Percentiles rank a stretch among this genome's conserved stretches.
phyloP scores from a whole-genome alignment of 1,140 invertebrate genomes.

The Palaemon carinicauda region DNA sequence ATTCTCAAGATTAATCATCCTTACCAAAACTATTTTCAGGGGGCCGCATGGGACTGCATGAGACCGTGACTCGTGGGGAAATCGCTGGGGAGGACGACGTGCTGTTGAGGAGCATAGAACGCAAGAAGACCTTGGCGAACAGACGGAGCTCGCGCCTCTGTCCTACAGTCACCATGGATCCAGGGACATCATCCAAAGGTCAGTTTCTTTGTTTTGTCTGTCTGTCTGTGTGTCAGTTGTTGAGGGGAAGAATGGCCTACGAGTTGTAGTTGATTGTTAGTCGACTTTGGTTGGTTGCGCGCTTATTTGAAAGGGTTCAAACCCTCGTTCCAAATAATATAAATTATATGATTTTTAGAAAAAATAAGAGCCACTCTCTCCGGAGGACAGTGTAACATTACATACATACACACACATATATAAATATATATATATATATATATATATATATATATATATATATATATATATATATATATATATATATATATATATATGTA shows the following conservation, averaged over 20 bases:
- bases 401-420: no score
- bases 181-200: background rate
- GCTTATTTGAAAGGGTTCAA: no score
- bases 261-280: no score
- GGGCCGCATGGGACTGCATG: conserved; percentile 46
- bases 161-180: conserved; percentile 6
- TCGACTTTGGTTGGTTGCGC: no score
- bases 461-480: background rate
- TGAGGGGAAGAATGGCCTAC: no score
- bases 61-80: conserved; percentile 37
- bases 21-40: background rate
- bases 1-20: background rate
- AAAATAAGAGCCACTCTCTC: no score
- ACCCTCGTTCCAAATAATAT: no score
- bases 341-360: no score
- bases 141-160: background rate
- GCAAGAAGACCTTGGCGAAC: conserved; percentile 32
- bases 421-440: no score
- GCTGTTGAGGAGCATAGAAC: conserved; percentile 29
- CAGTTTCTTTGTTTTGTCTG: no score
- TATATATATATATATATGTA: background rate
- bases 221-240: background rate
- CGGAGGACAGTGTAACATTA: no score
- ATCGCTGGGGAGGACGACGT: conserved; percentile 38
- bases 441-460: background rate